These are phyloP conservation scores for Callocephalon fimbriatum DNA, from an alignment of 2,113 vertebrate genomes.

Conservation along the genomic window DNA sequence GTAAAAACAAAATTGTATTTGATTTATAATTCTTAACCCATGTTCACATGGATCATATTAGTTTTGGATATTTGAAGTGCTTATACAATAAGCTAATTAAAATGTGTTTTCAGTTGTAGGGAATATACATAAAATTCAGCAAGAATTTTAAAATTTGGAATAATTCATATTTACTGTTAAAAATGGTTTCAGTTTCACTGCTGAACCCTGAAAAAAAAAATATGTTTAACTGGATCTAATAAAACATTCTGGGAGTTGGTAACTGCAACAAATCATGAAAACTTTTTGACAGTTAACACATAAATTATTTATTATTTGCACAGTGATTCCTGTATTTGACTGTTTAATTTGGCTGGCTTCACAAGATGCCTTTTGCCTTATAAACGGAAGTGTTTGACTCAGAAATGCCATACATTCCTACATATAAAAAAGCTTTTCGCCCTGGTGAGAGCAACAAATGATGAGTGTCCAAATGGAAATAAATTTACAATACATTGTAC, in stretches of 20 bases:
- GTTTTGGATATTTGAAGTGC: neutral
- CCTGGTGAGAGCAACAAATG: neutral
- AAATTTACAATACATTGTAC: neutral
- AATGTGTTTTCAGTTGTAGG: neutral
- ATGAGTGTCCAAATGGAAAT: neutral
- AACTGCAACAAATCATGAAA: neutral
- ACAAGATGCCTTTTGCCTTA: neutral
- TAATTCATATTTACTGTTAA: neutral
- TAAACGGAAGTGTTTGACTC: neutral
- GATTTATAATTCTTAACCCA: neutral
- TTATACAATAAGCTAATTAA: neutral
- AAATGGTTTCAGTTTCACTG: neutral
- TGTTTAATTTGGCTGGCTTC: neutral
- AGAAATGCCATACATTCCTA: neutral
- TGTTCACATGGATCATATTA: neutral
- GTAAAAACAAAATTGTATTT: accelerated
- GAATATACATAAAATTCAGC: neutral
- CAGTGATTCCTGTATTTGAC: neutral
- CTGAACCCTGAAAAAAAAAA: neutral
- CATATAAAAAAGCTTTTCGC: neutral
- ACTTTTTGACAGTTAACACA: neutral
- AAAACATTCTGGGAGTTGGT: neutral
- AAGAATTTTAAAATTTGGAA: neutral
- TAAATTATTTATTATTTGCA: neutral
- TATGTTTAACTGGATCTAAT: neutral